Evolutionary conservation across 2,797 vertebrate species (phyloP).

Genomic region (Vireo griseus): DNA sequence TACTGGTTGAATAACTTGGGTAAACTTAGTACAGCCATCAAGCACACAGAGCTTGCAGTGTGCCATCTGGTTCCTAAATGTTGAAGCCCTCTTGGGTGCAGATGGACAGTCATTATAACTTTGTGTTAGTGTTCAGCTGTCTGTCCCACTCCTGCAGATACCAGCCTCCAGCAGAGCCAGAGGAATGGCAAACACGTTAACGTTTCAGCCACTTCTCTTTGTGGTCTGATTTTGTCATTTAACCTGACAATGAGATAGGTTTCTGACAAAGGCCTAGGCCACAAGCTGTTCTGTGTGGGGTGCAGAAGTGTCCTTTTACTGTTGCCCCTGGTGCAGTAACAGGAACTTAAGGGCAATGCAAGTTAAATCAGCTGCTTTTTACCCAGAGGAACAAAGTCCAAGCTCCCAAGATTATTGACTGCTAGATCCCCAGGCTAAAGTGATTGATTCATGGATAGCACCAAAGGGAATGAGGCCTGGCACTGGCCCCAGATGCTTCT

Average conservation of each 20-base stretch:
- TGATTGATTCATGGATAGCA: not conserved
- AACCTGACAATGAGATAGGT: not conserved
- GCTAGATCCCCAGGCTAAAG: not conserved
- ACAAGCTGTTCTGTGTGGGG: not conserved
- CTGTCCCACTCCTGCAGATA: not conserved
- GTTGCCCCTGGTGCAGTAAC: not conserved
- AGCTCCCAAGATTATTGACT: not conserved
- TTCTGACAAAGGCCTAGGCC: not conserved
- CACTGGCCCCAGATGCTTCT: not conserved
- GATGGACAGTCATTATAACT: not conserved
- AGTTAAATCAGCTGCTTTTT: not conserved
- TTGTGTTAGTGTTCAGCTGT: not conserved
- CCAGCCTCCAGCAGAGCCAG: not conserved
- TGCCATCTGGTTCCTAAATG: not conserved
- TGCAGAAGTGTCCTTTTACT: not conserved
- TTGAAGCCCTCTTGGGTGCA: not conserved
- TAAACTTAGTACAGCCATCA: not conserved
- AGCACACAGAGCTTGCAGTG: not conserved
- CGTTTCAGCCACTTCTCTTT: not conserved
- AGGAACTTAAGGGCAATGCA: not conserved
- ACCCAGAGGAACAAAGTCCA: not conserved
- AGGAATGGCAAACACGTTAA: not conserved
- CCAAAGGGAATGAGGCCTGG: not conserved
- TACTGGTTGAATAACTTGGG: not conserved
- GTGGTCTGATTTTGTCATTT: not conserved